Percentiles rank a stretch among this genome's conserved stretches.
Evolutionary conservation across 1,140 invertebrate species (phyloP).

Genomic region (Saccostrea glomerata): DNA sequence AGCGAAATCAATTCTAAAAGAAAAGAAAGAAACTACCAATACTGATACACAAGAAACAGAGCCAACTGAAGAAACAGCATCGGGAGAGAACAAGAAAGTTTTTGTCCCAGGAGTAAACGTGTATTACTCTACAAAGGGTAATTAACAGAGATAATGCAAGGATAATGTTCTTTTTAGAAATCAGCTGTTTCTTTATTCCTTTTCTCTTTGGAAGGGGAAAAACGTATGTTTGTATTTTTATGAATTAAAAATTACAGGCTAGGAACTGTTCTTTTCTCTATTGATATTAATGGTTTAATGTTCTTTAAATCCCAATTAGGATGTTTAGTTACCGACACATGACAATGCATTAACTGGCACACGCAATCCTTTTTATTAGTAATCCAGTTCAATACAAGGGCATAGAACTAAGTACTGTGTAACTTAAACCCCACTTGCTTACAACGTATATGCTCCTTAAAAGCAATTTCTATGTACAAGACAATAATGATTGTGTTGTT

Average conservation of each 20-base stretch:
- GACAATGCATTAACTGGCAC: background rate
- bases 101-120: slow-evolving; percentile 49
- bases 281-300: background rate
- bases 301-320: slow-evolving; percentile 22
- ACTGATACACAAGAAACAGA: background rate
- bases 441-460: background rate
- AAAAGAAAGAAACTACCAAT: slow-evolving; percentile 29
- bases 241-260: background rate
- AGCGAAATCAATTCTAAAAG: slow-evolving; percentile 47
- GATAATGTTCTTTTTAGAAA: background rate
- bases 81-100: background rate
- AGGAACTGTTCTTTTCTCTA: slow-evolving; percentile 8
- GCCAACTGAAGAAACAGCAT: background rate
- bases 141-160: background rate
- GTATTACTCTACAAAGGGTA: slow-evolving; percentile 38
- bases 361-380: background rate
- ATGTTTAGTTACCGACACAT: background rate
- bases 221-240: background rate
- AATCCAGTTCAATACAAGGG: slow-evolving; percentile 1
- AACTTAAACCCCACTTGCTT: background rate
- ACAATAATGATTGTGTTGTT: background rate
- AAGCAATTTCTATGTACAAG: background rate
- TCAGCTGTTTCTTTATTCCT: background rate
- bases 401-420: background rate
- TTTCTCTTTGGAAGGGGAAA: background rate